phyloP scores from a whole-genome alignment of 2,113 vertebrate species.

The Tenrec ecaudatus region DNA sequence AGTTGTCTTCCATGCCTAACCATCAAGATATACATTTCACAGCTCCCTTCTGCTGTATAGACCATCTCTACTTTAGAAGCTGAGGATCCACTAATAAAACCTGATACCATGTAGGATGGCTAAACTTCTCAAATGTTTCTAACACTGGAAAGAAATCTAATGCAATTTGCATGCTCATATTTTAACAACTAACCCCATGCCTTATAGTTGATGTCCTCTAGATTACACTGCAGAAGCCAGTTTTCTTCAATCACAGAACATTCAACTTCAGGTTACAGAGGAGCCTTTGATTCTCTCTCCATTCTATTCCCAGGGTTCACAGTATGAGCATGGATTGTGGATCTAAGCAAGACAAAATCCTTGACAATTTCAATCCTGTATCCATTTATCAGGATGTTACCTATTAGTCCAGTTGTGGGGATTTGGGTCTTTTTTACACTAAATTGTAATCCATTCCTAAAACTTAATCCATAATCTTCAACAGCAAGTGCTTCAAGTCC shows the following conservation, averaged over 20 bases:
- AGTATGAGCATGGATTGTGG: background rate
- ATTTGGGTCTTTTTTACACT: too few species aligned
- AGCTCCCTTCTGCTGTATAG: background rate
- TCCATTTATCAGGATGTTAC: too few species aligned
- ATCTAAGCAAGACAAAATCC: too few species aligned
- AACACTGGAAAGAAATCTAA: background rate
- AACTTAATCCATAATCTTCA: too few species aligned
- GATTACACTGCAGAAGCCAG: background rate
- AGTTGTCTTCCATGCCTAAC: background rate
- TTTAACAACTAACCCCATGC: background rate
- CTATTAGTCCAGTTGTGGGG: too few species aligned
- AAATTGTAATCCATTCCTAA: too few species aligned
- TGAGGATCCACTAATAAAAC: background rate
- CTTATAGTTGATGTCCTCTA: background rate
- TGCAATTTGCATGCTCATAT: background rate
- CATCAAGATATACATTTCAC: background rate
- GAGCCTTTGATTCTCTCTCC: background rate
- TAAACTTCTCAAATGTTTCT: background rate
- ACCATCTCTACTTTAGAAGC: background rate
- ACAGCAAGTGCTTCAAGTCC: too few species aligned
- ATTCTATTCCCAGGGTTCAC: slow-evolving; percentile 7
- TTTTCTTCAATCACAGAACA: background rate
- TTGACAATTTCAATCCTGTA: too few species aligned
- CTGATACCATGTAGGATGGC: background rate
- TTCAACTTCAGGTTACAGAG: background rate